Evolutionary conservation across 2,113 vertebrate genomes (phyloP).

Genomic region (Lutjanus erythropterus): DNA sequence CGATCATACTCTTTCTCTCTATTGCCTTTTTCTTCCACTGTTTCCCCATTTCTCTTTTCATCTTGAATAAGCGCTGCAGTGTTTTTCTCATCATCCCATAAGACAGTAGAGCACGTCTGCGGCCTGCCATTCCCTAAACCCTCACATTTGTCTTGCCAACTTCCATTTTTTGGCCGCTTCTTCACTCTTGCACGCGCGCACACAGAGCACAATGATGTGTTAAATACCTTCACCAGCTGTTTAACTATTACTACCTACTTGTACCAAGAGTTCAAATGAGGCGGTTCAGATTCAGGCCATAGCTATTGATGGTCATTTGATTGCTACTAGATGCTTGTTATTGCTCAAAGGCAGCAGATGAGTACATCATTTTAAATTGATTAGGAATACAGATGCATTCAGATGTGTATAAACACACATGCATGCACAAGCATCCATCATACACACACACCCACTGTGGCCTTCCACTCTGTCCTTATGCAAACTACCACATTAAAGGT

Average conservation of each 20-base stretch:
- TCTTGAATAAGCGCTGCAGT: neutral
- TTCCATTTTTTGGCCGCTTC: slow-evolving; percentile 23
- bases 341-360: slow-evolving; percentile 32
- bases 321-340: slow-evolving; percentile 13
- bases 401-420: slow-evolving; percentile 28
- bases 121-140: slow-evolving; percentile 37
- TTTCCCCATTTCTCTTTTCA: neutral
- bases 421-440: slow-evolving; percentile 8
- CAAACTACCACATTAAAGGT: slow-evolving; percentile 52
- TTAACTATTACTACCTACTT: slow-evolving; percentile 46
- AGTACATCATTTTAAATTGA: slow-evolving; percentile 32
- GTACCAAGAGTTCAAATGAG: slow-evolving; percentile 24
- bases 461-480: slow-evolving; percentile 42
- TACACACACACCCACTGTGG: slow-evolving; percentile 18
- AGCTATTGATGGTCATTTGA: slow-evolving; percentile 24
- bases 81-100: slow-evolving; percentile 56
- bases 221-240: slow-evolving; percentile 73
- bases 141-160: slow-evolving; percentile 16
- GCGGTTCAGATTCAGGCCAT: slow-evolving; percentile 13
- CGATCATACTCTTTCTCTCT: neutral
- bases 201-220: slow-evolving; percentile 65
- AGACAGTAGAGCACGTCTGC: slow-evolving; percentile 42
- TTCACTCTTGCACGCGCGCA: neutral
- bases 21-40: slow-evolving; percentile 1
- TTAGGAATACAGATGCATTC: slow-evolving; percentile 22